Conservation (phyloP, 2,888 invertebrate genomes). For the Chirona hameri region DNA sequence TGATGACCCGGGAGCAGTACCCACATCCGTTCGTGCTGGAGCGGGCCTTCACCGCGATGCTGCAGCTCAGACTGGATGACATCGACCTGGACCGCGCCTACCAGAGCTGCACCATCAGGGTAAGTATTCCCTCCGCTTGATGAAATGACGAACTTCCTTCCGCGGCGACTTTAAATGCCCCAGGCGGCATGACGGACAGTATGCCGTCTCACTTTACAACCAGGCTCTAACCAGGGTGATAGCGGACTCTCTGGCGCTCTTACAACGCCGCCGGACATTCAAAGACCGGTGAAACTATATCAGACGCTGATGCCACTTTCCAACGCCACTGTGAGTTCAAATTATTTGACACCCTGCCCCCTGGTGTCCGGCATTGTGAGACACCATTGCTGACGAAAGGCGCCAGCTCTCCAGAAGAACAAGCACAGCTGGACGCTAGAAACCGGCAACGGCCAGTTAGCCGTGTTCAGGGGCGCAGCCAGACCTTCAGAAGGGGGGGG, state of each 20-base stretch:
- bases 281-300: not conserved
- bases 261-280: too few relatives aligned
- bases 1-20: constrained; percentile 29
- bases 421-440: not conserved
- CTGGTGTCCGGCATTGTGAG: too few relatives aligned
- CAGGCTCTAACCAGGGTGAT: too few relatives aligned
- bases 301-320: not conserved
- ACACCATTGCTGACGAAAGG: too few relatives aligned
- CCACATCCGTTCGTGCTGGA: constrained; percentile 27
- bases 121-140: not conserved
- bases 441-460: too few relatives aligned
- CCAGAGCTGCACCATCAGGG: constrained; percentile 23
- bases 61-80: constrained; percentile 6
- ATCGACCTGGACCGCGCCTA: constrained; percentile 5
- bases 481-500: too few relatives aligned
- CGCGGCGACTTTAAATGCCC: not conserved
- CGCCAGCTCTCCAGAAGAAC: too few relatives aligned
- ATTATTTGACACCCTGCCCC: not conserved
- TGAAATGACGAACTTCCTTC: not conserved
- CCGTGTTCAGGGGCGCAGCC: too few relatives aligned
- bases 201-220: not conserved
- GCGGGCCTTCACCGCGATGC: constrained; percentile 3
- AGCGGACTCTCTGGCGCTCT: too few relatives aligned
- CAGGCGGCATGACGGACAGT: not conserved
- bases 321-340: not conserved